Evolutionary conservation across 2,797 vertebrate genomes (phyloP), one percentile per base, ranked within the genome.

Genomic region (Sebastes melanostomus): DNA sequence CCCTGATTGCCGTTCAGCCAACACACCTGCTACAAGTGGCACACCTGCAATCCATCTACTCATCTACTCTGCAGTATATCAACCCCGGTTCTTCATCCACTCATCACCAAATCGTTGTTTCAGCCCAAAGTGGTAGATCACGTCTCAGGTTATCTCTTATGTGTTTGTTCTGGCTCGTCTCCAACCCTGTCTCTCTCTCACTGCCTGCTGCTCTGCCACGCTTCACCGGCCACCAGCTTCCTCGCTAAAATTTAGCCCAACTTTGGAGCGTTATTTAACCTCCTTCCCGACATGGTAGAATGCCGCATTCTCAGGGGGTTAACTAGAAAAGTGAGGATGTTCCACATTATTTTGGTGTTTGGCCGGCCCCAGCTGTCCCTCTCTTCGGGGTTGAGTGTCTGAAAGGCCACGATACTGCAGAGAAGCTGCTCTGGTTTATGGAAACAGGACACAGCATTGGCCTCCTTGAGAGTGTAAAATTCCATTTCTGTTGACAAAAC

Each of bases 401-500:
- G 30, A 75, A 55, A 62, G 77, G 55, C 63, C 83, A 69, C 24
- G 36, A 20, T 24, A 52, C 72, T 72, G 66, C 63, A 58, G 34
- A 77, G 38, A 72, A 38, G 24, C 42, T 50, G 32, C 38, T 77
- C 24, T 81, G 52, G 46, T 59, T 81, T 63, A 77, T 75, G 63
- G 63, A 80, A 65, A 86, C 30, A 72, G 46, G 32, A 71, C 61
- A 76, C 22, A 66, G 27, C 4, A 36, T 12, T 58, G 46, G 54
- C 60, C 52, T 82, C 72, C 59, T 25, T 9, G 14, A 65, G 36
- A 69, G 59, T 38, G 22, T 78, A 78, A 78, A 86, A 88, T 82
- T 86, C 86, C 83, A 80, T 81, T 70, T 86, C 73, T 88, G 85
- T 83, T 82, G 81, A 86, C 70, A 65, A 87, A 80, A 85, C 80